Conservation (phyloP, 92 coral and sea anemone species). For the Diadumene lineata region DNA sequence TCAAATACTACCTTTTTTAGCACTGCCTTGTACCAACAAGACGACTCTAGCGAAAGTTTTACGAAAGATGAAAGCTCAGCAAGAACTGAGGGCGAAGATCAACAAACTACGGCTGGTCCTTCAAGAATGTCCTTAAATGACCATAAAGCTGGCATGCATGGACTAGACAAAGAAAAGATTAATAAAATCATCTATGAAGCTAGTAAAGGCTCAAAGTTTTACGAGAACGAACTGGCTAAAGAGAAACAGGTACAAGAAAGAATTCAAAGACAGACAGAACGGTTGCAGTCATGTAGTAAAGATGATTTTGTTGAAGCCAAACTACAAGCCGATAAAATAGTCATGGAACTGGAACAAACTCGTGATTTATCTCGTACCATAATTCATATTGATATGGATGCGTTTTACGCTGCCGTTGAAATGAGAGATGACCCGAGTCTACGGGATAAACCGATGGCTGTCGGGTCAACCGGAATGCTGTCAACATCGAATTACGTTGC, state of each 20-base stretch:
- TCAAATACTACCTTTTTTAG: neutral
- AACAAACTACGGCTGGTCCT: slow-evolving; percentile 27
- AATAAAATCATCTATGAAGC: slow-evolving; percentile 94
- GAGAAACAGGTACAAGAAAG: slow-evolving; percentile 87
- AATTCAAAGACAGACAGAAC: slow-evolving; percentile 57
- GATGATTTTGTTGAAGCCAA: slow-evolving; percentile 71
- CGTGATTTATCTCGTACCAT: slow-evolving; percentile 91
- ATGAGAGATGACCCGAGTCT: slow-evolving; percentile 82
- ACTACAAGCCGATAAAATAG: slow-evolving; percentile 61
- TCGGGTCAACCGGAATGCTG: slow-evolving; percentile 86
- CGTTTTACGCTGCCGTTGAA: slow-evolving; percentile 97
- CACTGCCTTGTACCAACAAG: neutral
- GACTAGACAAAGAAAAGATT: slow-evolving; percentile 84
- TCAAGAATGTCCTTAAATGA: slow-evolving; percentile 94
- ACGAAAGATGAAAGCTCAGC: slow-evolving; percentile 1
- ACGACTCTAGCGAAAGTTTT: neutral
- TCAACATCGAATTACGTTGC: slow-evolving; percentile 96
- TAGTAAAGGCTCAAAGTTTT: slow-evolving; percentile 93
- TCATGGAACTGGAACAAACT: slow-evolving; percentile 71
- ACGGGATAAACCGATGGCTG: slow-evolving; percentile 96
- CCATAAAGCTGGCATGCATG: slow-evolving; percentile 98
- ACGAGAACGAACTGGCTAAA: slow-evolving; percentile 84
- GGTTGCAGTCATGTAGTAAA: slow-evolving; percentile 49
- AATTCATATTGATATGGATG: slow-evolving; percentile 98
- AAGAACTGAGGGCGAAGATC: neutral